Base-by-base conservation (phyloP, 2,797 vertebrate genomes). In the Sebastes aleutianus region DNA sequence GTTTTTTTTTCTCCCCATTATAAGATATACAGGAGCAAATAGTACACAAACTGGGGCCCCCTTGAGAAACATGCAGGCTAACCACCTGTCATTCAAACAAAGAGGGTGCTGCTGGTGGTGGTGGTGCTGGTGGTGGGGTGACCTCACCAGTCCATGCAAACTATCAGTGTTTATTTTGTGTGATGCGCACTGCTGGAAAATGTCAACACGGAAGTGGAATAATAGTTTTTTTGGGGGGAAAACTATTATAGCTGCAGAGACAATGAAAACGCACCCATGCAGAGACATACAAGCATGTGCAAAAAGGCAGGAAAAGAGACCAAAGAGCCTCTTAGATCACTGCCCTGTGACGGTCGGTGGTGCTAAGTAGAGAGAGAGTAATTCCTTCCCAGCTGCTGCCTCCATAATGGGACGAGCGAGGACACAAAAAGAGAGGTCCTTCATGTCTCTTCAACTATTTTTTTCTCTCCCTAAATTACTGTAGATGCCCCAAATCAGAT, bases 241-340 rank as follows among this genome's bases (percentile, higher is more conserved):
- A 11, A 56, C 18, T 53, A 56, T 56, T 20, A 53, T 11, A 72
- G 63, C 67, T 39, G 57, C 71, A 74, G 31, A 77, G 29, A 69
- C 69, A 78, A 63, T 74, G 72, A 85, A 72, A 53, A 87, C 27
- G 78, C 80, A 78, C 47, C 59, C 85, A 83, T 76, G 88, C 81
- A 73, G 79, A 86, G 71, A 82, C 64, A 53, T 67, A 76, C 81
- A 84, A 85, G 79, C 67, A 31, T 75, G 81, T 74, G 78, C 70
- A 80, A 65, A 69, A 81, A 73, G 75, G 82, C 72, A 74, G 76
- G 71, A 70, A 78, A 76, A 77, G 72, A 80, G 32, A 76, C 36
- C 34, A 95, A 94, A 95, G 94, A 95, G 94, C 85, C 91, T 92
- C 95, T 98, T 96, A 97, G 97, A 98, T 97, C 97, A 97, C 92